phyloP scores from a whole-genome alignment of 2,888 invertebrate genomes.

The Cephus nigrinus region DNA sequence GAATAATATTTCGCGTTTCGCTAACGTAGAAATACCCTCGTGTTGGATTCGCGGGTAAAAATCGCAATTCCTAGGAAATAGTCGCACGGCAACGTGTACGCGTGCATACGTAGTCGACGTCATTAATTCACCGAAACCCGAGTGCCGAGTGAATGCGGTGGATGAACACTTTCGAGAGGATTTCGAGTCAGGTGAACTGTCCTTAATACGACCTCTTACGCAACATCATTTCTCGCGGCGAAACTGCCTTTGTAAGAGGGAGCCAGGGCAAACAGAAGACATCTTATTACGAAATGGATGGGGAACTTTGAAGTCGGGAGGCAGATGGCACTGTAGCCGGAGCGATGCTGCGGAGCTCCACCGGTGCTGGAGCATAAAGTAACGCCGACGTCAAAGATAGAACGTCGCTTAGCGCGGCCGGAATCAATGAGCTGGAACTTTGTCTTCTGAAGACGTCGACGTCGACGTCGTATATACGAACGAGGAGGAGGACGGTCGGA shows the following conservation, averaged over 20 bases:
- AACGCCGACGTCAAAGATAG: constrained; percentile 42
- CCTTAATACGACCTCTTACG: not conserved
- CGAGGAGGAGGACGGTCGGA: not conserved
- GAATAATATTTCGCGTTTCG: not conserved
- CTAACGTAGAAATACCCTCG: not conserved
- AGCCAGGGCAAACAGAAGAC: constrained; percentile 39
- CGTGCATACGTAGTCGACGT: not conserved
- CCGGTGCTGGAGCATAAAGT: constrained; percentile 41
- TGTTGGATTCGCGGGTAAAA: not conserved
- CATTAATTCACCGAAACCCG: not conserved
- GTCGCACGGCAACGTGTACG: not conserved
- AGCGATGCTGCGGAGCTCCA: constrained; percentile 17
- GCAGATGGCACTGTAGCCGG: not conserved
- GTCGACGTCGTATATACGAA: constrained; percentile 1
- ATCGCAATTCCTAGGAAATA: not conserved
- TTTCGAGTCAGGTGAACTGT: not conserved
- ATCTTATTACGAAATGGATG: constrained; percentile 41
- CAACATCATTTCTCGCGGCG: constrained; percentile 1
- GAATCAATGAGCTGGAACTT: constrained; percentile 54
- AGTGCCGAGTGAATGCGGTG: not conserved
- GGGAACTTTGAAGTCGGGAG: constrained; percentile 42
- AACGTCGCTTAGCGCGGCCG: constrained; percentile 52
- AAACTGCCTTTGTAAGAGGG: constrained; percentile 31
- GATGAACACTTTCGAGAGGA: not conserved
- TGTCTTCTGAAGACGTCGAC: not conserved